A percentile compares a stretch with the other conserved stretches of the same genome.
These are phyloP conservation scores for Harpegnathos saltator DNA, from an alignment of 1,140 invertebrate genomes.

Conservation along the genomic window DNA sequence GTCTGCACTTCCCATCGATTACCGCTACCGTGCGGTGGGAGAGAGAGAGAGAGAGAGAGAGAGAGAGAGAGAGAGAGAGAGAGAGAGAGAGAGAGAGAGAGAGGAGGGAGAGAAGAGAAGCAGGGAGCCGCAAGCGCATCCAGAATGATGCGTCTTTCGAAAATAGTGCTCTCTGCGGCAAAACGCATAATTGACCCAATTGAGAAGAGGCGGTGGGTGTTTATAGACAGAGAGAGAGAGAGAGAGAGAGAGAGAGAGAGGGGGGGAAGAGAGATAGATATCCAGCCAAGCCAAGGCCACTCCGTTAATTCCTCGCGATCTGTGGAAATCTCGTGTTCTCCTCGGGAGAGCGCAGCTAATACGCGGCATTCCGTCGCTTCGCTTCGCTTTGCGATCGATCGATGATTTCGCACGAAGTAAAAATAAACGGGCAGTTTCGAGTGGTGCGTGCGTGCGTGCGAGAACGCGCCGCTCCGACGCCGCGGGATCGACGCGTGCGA, in stretches of 20 bases:
- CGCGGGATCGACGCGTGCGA: no score
- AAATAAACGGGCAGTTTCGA: no score
- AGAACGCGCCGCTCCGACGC: no score
- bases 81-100: no score
- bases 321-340: conserved; percentile 4
- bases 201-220: conserved; percentile 15
- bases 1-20: conserved; percentile 5
- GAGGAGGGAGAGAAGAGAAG: no score
- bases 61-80: no score
- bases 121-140: conserved; percentile 12
- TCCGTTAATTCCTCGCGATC: conserved; percentile 29
- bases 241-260: no score
- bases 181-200: conserved; percentile 71
- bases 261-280: no score
- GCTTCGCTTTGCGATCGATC: background rate
- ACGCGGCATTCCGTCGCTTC: background rate
- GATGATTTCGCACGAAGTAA: background rate
- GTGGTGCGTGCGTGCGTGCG: no score
- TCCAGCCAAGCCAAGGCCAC: conserved; percentile 9
- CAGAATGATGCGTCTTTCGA: conserved; percentile 55
- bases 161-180: conserved; percentile 53
- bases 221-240: background rate
- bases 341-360: background rate
- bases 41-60: no score
- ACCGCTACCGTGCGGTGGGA: background rate